Evolutionary conservation across 1,140 invertebrate species (phyloP).

Genomic region (Drosophila eugracilis): DNA sequence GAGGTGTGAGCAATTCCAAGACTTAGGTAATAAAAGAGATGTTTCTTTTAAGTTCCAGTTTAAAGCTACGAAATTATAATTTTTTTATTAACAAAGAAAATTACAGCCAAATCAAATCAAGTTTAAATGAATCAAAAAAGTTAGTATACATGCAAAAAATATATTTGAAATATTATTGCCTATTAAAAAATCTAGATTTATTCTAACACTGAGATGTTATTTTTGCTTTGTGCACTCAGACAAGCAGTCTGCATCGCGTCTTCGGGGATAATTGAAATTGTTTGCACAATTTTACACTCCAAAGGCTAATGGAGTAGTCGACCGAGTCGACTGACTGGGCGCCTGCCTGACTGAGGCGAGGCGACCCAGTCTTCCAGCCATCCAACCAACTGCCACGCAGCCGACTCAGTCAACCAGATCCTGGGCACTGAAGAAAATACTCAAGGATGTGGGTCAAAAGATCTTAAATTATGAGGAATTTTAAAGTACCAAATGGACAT

Average conservation of each 20-base stretch:
- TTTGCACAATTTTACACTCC: slow-evolving; percentile 84
- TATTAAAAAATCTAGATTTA: background rate
- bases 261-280: slow-evolving; percentile 83
- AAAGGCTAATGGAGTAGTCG: slow-evolving; percentile 84
- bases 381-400: slow-evolving; percentile 44
- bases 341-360: slow-evolving; percentile 57
- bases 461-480: background rate
- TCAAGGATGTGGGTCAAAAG: background rate
- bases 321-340: slow-evolving; percentile 69
- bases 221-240: slow-evolving; percentile 31
- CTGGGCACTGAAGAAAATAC: slow-evolving; percentile 9
- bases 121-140: no score
- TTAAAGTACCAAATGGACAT: background rate
- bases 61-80: no score
- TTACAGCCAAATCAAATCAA: no score
- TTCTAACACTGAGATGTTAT: background rate
- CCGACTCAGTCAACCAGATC: slow-evolving; percentile 36
- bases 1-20: no score
- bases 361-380: no score
- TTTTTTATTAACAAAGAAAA: no score
- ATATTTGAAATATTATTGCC: background rate
- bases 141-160: background rate
- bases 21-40: no score
- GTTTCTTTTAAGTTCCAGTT: background rate
- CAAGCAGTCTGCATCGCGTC: slow-evolving; percentile 69